Evolutionary conservation across 2,888 invertebrate genomes (phyloP).

Genomic region (Aspidiotus rigidus): DNA sequence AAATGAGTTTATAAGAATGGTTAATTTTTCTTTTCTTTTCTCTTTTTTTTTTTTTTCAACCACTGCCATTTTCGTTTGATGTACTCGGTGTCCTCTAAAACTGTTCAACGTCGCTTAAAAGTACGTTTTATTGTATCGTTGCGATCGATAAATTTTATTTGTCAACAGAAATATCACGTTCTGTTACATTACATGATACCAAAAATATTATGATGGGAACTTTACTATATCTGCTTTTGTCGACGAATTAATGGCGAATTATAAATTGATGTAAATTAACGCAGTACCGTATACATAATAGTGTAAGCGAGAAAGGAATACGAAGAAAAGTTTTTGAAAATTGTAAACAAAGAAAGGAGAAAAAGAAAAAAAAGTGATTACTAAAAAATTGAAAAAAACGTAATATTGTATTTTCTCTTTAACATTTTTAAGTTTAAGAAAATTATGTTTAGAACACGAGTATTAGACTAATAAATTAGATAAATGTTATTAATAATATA

Average conservation of each 20-base stretch:
- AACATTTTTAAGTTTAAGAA: conserved; percentile 16
- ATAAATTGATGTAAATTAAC: conserved; percentile 17
- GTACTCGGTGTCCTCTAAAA: conserved; percentile 10
- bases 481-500: conserved; percentile 31
- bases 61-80: conserved; percentile 25
- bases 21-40: neutral
- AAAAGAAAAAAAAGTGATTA: conserved; percentile 5
- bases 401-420: conserved; percentile 18
- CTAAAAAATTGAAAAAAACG: conserved; percentile 14
- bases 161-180: too few species aligned
- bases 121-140: neutral
- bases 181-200: too few species aligned
- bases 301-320: conserved; percentile 10
- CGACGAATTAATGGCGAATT: too few species aligned
- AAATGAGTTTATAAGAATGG: conserved; percentile 15
- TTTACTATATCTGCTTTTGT: too few species aligned
- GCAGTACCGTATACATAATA: conserved; percentile 10
- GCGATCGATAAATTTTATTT: neutral
- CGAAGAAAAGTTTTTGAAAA: neutral
- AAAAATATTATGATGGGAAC: too few species aligned
- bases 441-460: conserved; percentile 26
- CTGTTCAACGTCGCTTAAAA: conserved; percentile 5
- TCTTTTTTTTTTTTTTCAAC: conserved; percentile 9
- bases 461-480: conserved; percentile 31
- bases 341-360: neutral